A percentile compares a stretch with the other conserved stretches of the same genome.
These are phyloP conservation scores for Aricia artaxerxes DNA, from an alignment of 2,888 invertebrate species.

Conservation along the genomic window DNA sequence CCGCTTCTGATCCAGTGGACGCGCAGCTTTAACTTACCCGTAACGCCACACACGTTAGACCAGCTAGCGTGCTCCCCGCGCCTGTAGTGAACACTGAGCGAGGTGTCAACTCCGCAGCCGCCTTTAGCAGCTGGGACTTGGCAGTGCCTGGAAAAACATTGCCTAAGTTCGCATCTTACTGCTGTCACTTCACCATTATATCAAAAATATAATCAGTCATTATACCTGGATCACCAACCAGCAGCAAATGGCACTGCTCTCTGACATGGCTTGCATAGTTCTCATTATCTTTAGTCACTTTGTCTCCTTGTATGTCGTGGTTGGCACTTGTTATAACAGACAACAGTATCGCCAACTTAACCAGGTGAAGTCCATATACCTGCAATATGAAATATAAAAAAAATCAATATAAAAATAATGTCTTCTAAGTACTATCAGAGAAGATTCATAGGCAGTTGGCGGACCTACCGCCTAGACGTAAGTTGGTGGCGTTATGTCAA, in stretches of 20 bases:
- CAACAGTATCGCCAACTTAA: conserved; percentile 91
- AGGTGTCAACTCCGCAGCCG: conserved; percentile 81
- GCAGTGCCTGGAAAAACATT: conserved; percentile 84
- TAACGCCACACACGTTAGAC: conserved; percentile 92
- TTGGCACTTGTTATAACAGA: conserved; percentile 76
- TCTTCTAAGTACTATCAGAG: too few species aligned
- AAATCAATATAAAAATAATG: neutral
- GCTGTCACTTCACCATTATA: too few species aligned
- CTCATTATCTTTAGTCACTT: conserved; percentile 76
- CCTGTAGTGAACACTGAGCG: conserved; percentile 93
- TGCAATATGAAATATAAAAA: conserved; percentile 56
- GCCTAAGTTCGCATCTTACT: too few species aligned
- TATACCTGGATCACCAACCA: conserved; percentile 92
- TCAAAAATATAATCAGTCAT: too few species aligned
- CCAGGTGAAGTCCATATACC: conserved; percentile 93
- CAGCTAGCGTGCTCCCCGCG: conserved; percentile 91
- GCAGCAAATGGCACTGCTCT: conserved; percentile 90
- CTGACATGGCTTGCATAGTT: conserved; percentile 77
- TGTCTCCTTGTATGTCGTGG: conserved; percentile 53
- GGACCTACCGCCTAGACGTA: too few species aligned
- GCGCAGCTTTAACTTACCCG: conserved; percentile 75
- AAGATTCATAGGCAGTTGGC: too few species aligned
- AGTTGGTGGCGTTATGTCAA: too few species aligned
- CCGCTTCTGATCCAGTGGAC: too few species aligned
- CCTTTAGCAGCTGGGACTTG: conserved; percentile 91